Conservation (phyloP, 1,140 invertebrate genomes). For the Calycopis cecrops region DNA sequence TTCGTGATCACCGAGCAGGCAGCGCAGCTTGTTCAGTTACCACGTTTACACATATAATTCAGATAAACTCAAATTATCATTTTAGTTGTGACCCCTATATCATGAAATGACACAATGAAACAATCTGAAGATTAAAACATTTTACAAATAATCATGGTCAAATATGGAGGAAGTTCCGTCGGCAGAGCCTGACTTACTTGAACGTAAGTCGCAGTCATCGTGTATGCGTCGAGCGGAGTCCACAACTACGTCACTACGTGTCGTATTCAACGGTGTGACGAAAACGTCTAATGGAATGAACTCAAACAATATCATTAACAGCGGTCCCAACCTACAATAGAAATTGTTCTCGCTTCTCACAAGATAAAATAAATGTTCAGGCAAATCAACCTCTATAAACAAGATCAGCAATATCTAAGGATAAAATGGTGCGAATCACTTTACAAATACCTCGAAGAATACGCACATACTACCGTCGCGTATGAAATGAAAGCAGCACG, state of each 20-base stretch:
- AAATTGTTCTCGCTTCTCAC: conserved; percentile 9
- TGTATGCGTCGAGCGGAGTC: conserved; percentile 1
- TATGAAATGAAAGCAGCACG: conserved; percentile 10
- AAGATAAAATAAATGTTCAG: conserved; percentile 20
- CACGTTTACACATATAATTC: no score
- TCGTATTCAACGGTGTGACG: conserved; percentile 10
- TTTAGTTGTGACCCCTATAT: not conserved
- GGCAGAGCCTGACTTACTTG: not conserved
- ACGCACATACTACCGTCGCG: conserved; percentile 12
- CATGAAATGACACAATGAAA: not conserved
- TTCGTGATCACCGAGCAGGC: conserved; percentile 15
- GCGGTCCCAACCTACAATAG: conserved; percentile 20
- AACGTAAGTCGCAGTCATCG: no score
- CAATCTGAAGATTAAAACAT: not conserved
- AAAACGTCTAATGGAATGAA: conserved; percentile 16
- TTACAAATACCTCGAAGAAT: conserved; percentile 9
- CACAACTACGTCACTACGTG: conserved; percentile 12
- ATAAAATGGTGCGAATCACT: conserved; percentile 17
- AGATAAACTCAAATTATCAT: not conserved
- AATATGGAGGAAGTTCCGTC: not conserved
- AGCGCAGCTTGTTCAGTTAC: not conserved
- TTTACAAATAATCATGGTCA: not conserved
- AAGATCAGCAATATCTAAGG: conserved; percentile 16
- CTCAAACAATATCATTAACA: conserved; percentile 17
- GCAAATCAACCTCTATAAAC: conserved; percentile 8